Conservation (phyloP, 2,888 invertebrate genomes). For the Drosophila tripunctata region DNA sequence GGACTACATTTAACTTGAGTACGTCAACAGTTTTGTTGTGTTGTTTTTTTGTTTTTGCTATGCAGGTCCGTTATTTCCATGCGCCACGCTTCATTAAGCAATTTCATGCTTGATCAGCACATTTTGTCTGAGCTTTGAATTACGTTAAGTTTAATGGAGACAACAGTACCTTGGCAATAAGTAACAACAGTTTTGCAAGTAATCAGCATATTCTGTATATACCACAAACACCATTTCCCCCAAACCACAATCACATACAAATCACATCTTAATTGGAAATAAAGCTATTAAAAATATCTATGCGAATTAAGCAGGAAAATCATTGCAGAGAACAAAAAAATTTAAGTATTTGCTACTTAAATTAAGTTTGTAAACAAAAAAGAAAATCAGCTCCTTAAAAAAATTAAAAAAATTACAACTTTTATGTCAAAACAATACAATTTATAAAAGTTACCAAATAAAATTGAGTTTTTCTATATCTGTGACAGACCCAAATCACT, state of each 20-base stretch:
- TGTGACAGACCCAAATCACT: too few species aligned
- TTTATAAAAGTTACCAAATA: too few species aligned
- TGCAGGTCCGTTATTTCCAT: constrained; percentile 65
- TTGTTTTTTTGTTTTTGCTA: background rate
- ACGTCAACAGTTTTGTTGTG: constrained; percentile 42
- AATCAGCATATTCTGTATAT: constrained; percentile 57
- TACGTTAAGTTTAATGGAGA: constrained; percentile 44
- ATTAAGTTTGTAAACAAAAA: too few species aligned
- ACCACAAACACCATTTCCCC: constrained; percentile 24
- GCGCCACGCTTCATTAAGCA: constrained; percentile 71
- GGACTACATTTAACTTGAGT: constrained; percentile 20
- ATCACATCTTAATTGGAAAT: constrained; percentile 14
- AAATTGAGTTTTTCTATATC: too few species aligned
- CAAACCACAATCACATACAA: constrained; percentile 53
- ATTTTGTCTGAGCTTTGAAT: constrained; percentile 55
- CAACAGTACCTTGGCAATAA: constrained; percentile 33
- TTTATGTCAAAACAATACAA: too few species aligned
- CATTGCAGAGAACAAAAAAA: background rate
- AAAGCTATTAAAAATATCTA: constrained; percentile 37
- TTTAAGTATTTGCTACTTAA: background rate
- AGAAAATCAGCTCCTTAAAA: too few species aligned
- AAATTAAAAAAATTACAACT: too few species aligned
- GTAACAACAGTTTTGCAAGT: constrained; percentile 27
- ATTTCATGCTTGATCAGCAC: constrained; percentile 70
- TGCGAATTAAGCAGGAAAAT: constrained; percentile 29